A percentile compares a stretch with the other conserved stretches of the same genome.
Evolutionary conservation across 2,113 vertebrate genomes (phyloP).

Genomic region (Apodemus speciosus): DNA sequence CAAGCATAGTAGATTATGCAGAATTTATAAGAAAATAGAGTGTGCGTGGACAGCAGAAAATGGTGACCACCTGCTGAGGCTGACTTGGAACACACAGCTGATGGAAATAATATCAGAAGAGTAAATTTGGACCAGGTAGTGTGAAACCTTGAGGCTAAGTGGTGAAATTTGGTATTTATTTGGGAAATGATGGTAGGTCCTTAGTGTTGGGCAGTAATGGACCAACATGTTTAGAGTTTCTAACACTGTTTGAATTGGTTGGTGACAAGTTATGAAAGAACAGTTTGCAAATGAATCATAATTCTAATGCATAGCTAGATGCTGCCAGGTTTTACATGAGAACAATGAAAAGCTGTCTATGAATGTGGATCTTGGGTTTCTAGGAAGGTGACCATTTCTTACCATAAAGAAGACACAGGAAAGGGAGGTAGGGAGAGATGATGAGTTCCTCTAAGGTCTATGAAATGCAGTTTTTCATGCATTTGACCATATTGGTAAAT

Average conservation of each 20-base stretch:
- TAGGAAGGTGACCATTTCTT: background rate
- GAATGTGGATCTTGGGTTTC: background rate
- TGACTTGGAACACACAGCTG: background rate
- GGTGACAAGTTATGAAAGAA: background rate
- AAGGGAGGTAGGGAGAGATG: background rate
- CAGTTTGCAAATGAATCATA: background rate
- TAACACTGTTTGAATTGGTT: constrained; percentile 4
- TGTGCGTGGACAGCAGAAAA: background rate
- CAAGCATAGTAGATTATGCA: background rate
- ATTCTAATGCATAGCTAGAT: background rate
- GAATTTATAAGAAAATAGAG: background rate
- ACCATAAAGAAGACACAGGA: background rate
- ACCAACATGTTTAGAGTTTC: background rate
- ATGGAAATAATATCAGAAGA: background rate
- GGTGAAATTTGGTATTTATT: constrained; percentile 1
- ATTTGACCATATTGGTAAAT: background rate
- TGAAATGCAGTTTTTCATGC: background rate
- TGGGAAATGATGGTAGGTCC: background rate
- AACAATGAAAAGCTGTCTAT: background rate
- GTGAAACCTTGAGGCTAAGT: background rate
- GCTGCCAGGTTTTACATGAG: background rate
- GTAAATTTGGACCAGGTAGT: background rate
- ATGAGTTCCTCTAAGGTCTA: background rate
- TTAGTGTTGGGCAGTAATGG: background rate
- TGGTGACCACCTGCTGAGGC: background rate